A percentile compares a stretch with the other conserved stretches of the same genome.
phyloP scores from a whole-genome alignment of 2,113 vertebrate genomes.

The Megaceryle maxima region DNA sequence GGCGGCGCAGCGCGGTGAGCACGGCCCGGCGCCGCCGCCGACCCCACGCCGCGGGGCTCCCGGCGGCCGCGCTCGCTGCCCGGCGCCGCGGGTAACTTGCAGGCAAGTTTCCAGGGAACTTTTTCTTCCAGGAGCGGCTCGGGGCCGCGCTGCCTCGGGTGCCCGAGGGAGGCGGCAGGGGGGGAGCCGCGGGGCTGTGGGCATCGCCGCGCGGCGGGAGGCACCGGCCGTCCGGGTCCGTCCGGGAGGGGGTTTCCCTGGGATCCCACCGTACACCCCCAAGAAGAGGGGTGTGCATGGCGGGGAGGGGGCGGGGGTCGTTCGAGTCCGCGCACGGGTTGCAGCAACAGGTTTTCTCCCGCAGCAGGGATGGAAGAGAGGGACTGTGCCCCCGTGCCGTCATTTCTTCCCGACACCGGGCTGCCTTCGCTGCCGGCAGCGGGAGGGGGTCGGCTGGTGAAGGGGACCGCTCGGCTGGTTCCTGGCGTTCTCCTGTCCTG shows the following conservation, averaged over 20 bases:
- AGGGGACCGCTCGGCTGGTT: neutral
- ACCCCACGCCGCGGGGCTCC: neutral
- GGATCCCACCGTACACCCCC: neutral
- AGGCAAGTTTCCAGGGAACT: neutral
- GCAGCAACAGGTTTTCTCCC: conserved; percentile 39
- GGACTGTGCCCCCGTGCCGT: neutral
- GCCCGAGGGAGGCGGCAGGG: neutral
- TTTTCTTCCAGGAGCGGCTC: neutral
- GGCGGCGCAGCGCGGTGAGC: no score
- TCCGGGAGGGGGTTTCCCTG: neutral
- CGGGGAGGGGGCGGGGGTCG: neutral
- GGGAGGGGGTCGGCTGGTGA: neutral
- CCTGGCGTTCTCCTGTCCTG: neutral
- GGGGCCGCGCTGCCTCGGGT: neutral
- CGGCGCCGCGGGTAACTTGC: neutral
- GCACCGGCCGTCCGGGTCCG: neutral
- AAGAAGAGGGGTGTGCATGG: neutral
- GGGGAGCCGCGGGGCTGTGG: neutral
- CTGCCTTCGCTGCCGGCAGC: neutral
- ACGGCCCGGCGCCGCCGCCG: no score
- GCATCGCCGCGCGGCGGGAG: neutral
- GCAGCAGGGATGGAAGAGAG: conserved; percentile 19
- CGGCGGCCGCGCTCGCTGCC: neutral
- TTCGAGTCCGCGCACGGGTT: neutral
- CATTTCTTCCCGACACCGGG: neutral